Conservation (phyloP, 2,113 vertebrate genomes). For the Taxidea taxus region DNA sequence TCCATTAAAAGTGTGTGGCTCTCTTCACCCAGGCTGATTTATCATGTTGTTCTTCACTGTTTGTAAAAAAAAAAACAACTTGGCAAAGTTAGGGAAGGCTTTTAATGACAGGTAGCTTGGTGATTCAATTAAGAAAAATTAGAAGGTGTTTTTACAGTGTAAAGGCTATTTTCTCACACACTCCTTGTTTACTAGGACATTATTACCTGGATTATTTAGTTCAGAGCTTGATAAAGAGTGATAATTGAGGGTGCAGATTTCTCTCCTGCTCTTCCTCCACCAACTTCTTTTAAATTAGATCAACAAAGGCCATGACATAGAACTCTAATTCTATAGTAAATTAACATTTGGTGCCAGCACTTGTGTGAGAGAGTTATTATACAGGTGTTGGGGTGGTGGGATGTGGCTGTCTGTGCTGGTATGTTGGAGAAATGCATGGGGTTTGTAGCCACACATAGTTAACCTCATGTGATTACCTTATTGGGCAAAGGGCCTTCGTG, state of each 20-base stretch:
- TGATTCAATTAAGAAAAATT: neutral
- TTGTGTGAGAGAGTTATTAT: neutral
- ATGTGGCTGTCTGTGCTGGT: neutral
- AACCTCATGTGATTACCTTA: rapidly evolving
- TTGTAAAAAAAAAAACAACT: neutral
- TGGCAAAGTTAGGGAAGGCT: neutral
- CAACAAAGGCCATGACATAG: neutral
- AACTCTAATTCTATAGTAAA: neutral
- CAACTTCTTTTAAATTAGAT: neutral
- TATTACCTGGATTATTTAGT: neutral
- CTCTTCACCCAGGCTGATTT: neutral
- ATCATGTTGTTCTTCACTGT: neutral
- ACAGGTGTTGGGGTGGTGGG: no score
- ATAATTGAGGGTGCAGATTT: neutral
- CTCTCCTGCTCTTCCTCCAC: no score
- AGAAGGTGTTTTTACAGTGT: neutral
- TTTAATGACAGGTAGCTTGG: neutral
- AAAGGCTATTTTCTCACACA: neutral
- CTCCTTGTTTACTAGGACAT: neutral
- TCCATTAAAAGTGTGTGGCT: neutral
- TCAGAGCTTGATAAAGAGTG: neutral
- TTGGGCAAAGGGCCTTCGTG: neutral
- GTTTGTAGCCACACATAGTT: neutral
- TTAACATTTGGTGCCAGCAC: neutral
- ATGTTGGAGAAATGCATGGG: neutral